phyloP scores from a whole-genome alignment of 2,888 invertebrate genomes.

The Julus scandinavius region DNA sequence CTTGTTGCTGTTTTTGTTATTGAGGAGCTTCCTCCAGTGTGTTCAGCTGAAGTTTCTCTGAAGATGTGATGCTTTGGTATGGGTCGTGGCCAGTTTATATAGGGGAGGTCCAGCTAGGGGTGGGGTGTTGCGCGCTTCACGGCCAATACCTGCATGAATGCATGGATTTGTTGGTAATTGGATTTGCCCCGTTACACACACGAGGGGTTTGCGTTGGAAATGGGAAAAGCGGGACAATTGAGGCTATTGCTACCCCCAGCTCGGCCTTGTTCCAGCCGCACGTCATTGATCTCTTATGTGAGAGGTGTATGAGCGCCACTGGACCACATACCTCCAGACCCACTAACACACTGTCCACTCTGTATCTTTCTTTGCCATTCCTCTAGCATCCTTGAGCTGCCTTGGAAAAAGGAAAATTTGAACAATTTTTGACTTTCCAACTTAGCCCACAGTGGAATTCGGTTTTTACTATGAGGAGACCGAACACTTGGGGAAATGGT shows the following conservation, averaged over 20 bases:
- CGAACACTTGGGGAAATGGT: too few species aligned
- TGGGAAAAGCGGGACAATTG: constrained; percentile 56
- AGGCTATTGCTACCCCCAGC: constrained; percentile 56
- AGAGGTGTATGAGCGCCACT: constrained; percentile 39
- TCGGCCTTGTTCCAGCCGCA: constrained; percentile 52
- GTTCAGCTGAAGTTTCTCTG: constrained; percentile 37
- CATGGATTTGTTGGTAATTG: constrained; percentile 8
- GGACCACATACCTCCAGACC: constrained; percentile 45
- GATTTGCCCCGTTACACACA: constrained; percentile 49
- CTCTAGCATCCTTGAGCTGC: background rate
- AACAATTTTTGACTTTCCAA: background rate
- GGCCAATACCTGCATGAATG: constrained; percentile 50
- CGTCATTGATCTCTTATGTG: constrained; percentile 56
- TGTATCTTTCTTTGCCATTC: background rate
- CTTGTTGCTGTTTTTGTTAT: constrained; percentile 23
- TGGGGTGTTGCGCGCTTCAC: constrained; percentile 50
- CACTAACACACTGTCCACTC: constrained; percentile 24
- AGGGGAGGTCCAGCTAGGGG: constrained; percentile 48
- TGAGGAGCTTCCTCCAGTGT: constrained; percentile 20
- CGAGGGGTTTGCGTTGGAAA: constrained; percentile 17
- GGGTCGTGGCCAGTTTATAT: constrained; percentile 52
- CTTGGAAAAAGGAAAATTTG: background rate
- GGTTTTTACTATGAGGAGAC: too few species aligned
- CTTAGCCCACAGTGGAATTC: background rate
- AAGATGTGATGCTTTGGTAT: constrained; percentile 36